Base-by-base conservation (phyloP, 2,113 vertebrate genomes). In the Lamprologus speciosus region DNA sequence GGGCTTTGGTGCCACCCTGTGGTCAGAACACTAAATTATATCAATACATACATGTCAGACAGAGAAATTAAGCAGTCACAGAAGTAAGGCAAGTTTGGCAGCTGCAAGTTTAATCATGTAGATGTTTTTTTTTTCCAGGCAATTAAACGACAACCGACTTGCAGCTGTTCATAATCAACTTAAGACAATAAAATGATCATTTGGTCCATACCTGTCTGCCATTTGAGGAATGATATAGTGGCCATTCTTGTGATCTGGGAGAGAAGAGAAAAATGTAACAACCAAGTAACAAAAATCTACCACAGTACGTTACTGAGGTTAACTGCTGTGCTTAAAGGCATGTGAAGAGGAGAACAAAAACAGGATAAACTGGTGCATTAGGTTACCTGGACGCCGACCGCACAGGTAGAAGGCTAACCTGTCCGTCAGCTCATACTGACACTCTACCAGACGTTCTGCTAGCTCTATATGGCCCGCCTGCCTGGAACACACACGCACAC, bases 141-240 rank as follows among this genome's bases (percentile, higher is more conserved):
- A 84, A 73, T 45, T n/a, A 81, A 84, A 65, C 9, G 2, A 82
- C 37, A 83, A 31, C 63, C 19, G 26, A 26, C 86, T 85, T 13
- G n/a, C 47, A 85, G 37, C 84, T 8, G 7, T 5, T 19, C 5
- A 82, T 16, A 35, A 42, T 63, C 21, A 40, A 2, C 42, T 55
- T 47, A 35, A 65, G 2, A 78, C 28, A 88, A 37, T 68, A 54
- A 57, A 82, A 26, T 21, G 37, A 80, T 35, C 2, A 80, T n/a
- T 70, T 8, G 65, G 58, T 85, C 50, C 97, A 96, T 95, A 99
- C 99, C 99, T 99, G 97, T 99, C 99, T 13, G 99, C 99, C 99
- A 99, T 99, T 93, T 99, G 99, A 11, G 99, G 99, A 95, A 99
- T 99, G 95, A 99, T 99, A 94, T 99, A 99, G 97, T 99, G 99